Evolutionary conservation across 2,888 invertebrate genomes (phyloP).

Genomic region (Synanthedon andrenaeformis): DNA sequence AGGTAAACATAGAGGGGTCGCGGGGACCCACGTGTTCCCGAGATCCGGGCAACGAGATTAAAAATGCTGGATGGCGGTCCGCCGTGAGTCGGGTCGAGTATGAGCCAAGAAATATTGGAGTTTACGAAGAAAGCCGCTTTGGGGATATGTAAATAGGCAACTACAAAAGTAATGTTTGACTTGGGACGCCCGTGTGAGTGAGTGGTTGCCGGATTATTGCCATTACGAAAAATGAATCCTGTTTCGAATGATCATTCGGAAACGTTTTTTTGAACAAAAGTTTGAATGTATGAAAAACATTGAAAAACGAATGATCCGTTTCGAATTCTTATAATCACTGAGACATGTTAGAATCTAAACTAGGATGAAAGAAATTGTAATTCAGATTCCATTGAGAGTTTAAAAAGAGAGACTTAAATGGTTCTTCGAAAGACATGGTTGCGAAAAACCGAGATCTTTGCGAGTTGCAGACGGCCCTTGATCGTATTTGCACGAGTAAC

Average conservation of each 20-base stretch:
- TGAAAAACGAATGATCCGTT: not conserved
- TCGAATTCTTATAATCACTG: not conserved
- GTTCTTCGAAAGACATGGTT: constrained; percentile 1
- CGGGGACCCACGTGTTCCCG: constrained; percentile 52
- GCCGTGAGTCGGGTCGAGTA: constrained; percentile 46
- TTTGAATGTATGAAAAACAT: not conserved
- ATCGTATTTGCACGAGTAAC: constrained; percentile 28
- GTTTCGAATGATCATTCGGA: constrained; percentile 30
- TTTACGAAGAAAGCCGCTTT: constrained; percentile 64
- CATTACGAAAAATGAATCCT: constrained; percentile 36
- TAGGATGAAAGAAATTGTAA: too few relatives aligned
- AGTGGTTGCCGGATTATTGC: constrained; percentile 51
- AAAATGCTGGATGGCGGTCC: constrained; percentile 64
- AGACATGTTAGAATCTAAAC: too few relatives aligned
- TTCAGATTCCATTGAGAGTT: not conserved
- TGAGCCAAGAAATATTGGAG: constrained; percentile 61
- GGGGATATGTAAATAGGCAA: constrained; percentile 66
- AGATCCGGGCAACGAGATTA: constrained; percentile 65
- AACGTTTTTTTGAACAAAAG: constrained; percentile 7
- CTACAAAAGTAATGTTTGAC: constrained; percentile 65
- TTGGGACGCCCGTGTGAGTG: constrained; percentile 45
- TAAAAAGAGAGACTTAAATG: constrained; percentile 1
- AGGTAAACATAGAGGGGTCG: constrained; percentile 63
- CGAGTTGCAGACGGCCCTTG: constrained; percentile 24
- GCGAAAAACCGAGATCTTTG: constrained; percentile 18